Percentiles rank a stretch among this genome's conserved stretches.
Conservation (phyloP, 2,113 vertebrate genomes). For the Varanus salvator region DNA sequence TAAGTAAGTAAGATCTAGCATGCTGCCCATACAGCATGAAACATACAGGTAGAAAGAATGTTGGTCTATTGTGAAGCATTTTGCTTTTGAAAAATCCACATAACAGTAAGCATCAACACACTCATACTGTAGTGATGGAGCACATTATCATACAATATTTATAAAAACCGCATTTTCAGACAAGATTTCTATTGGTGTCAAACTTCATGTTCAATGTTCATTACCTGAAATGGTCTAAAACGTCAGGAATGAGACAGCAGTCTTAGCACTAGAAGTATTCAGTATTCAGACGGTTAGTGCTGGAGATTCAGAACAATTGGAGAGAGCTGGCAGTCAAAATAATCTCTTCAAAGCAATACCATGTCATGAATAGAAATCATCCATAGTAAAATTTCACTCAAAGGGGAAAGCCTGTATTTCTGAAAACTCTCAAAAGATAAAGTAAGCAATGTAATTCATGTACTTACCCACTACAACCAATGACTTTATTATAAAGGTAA, state of each 20-base stretch:
- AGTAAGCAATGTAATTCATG: slow-evolving; percentile 39
- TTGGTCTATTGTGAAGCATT: background rate
- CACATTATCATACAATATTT: background rate
- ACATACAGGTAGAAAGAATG: background rate
- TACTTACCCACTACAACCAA: slow-evolving; percentile 92
- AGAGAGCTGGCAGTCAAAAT: slow-evolving; percentile 17
- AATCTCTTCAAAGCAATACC: slow-evolving; percentile 42
- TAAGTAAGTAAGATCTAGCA: background rate
- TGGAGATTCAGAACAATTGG: slow-evolving; percentile 44
- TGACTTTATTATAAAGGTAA: slow-evolving; percentile 94
- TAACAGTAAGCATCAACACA: background rate
- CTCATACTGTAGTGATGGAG: too few relatives aligned
- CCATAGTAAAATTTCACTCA: background rate
- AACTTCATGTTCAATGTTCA: slow-evolving; percentile 18
- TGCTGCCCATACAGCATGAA: background rate
- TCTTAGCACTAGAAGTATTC: slow-evolving; percentile 22
- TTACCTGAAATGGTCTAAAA: slow-evolving; percentile 36
- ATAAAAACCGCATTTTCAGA: slow-evolving; percentile 8
- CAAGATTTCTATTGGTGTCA: slow-evolving; percentile 29
- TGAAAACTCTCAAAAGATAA: slow-evolving; percentile 10
- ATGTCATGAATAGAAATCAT: slow-evolving; percentile 27
- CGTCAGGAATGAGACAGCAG: slow-evolving; percentile 16
- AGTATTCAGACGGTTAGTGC: slow-evolving; percentile 44
- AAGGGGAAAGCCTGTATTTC: background rate
- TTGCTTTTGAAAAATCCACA: background rate